Conservation (phyloP, 1,140 invertebrate genomes). For the Brachystomella parvula region DNA sequence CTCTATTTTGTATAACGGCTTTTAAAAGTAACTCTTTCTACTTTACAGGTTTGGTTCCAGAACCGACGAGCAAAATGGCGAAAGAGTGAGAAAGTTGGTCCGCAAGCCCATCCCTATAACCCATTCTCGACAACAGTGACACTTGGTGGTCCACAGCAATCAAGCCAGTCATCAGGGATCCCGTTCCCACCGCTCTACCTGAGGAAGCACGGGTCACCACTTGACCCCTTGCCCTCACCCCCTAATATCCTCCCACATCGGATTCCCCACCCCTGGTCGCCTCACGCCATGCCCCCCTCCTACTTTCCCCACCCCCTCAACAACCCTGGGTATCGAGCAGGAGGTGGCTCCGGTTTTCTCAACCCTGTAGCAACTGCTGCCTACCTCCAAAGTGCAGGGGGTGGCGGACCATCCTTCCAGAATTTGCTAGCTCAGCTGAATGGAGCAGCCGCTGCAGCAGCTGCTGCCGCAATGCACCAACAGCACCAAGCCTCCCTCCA, state of each 20-base stretch:
- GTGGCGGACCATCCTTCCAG: constrained; percentile 61
- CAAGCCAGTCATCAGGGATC: constrained; percentile 41
- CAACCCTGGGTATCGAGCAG: constrained; percentile 32
- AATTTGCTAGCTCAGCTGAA: constrained; percentile 66
- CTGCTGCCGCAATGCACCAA: constrained; percentile 38
- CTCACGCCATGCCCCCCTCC: constrained; percentile 47
- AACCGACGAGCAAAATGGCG: constrained; percentile 47
- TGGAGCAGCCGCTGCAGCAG: constrained; percentile 44
- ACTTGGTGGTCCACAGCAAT: constrained; percentile 50
- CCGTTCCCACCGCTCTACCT: constrained; percentile 25
- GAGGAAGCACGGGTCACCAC: constrained; percentile 25
- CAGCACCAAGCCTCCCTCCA: constrained; percentile 46
- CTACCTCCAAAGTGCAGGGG: constrained; percentile 39
- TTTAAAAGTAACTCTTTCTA: constrained; percentile 10
- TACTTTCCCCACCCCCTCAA: constrained; percentile 27
- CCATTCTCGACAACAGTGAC: constrained; percentile 55
- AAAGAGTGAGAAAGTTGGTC: constrained; percentile 51
- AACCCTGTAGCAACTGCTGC: constrained; percentile 38
- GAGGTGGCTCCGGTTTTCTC: constrained; percentile 31
- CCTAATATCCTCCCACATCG: constrained; percentile 26
- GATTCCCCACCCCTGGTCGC: constrained; percentile 36
- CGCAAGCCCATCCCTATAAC: constrained; percentile 80
- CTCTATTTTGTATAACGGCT: neutral
- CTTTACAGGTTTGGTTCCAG: constrained; percentile 48
- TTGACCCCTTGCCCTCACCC: constrained; percentile 58